Base-by-base conservation (phyloP, 2,113 vertebrate genomes). In the Ifrita kowaldi region DNA sequence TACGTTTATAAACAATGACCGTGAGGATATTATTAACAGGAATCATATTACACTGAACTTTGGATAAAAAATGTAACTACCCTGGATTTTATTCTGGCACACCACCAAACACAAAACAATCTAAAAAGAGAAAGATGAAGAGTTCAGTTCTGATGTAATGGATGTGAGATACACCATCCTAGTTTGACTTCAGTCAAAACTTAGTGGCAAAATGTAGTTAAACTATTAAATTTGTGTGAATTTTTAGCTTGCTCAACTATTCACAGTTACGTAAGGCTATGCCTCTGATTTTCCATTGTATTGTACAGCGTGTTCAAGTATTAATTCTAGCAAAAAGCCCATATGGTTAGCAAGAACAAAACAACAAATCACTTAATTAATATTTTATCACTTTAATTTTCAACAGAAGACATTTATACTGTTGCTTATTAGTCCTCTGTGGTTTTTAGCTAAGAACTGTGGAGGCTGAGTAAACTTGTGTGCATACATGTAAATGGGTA, bases 261-360 rank as follows among this genome's bases (percentile, higher is more conserved):
- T 89, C 88, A 76, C 32, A 67, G 52, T 95, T 96, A 92, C 4
- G 2, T 93, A 92, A 93, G 32, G 64, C 32, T 37, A 62, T 78
- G 86, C 23, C 52, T 94, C 78, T 82, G 49, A 84, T 89, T 94
- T 94, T 94, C 94, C 94, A 87, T 73, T 94, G 80, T 85, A 84
- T 56, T 84, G 92, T 67, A 93, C 83, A 78, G 41, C 5, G 5
- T 53, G 92, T 93, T 93, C 96, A 75, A 93, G 13, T 57, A 93
- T 85, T 85, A 93, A 69, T 93, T 90, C 82, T 33, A 96, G 68
- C 59, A 84, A 92, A 90, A 93, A 44, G 46, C 35, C 86, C 93
- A 95, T 83, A 96, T 88, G 82, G 91, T 90, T 93, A 90, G 75
- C 33, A 90, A 88, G 90, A 88, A 96, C 82, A 93, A 89, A 96